phyloP scores from a whole-genome alignment of 2,113 vertebrate genomes.

The Stegostoma tigrinum region DNA sequence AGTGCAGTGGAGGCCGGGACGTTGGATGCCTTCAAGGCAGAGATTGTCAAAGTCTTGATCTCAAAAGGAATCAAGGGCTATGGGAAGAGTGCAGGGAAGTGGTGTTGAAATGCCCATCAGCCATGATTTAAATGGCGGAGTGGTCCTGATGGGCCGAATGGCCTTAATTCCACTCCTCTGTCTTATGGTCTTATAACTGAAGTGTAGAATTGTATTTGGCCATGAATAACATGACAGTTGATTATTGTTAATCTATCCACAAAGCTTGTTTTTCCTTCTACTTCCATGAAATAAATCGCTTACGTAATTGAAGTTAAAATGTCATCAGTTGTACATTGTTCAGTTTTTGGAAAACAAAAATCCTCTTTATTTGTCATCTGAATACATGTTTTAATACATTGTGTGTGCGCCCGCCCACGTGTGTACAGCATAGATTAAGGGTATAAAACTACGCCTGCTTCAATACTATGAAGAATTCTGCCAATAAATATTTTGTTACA shows the following conservation, averaged over 20 bases:
- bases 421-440: not conserved
- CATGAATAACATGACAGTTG: not conserved
- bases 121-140: too few relatives aligned
- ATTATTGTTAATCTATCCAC: not conserved
- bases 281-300: not conserved
- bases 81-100: too few relatives aligned
- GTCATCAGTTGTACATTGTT: not conserved
- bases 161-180: too few relatives aligned
- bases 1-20: too few relatives aligned
- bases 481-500: not conserved
- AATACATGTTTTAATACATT: not conserved
- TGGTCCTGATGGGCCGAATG: too few relatives aligned
- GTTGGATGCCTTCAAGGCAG: too few relatives aligned
- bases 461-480: not conserved
- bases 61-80: too few relatives aligned
- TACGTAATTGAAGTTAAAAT: not conserved
- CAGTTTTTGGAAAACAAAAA: not conserved
- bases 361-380: not conserved
- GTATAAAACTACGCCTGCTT: not conserved
- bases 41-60: too few relatives aligned
- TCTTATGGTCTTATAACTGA: too few relatives aligned
- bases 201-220: not conserved
- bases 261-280: not conserved
- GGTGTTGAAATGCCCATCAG: too few relatives aligned
- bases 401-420: not conserved